Evolutionary conservation across 2,797 vertebrate genomes (phyloP).

Genomic region (Poeciliopsis gracilis): DNA sequence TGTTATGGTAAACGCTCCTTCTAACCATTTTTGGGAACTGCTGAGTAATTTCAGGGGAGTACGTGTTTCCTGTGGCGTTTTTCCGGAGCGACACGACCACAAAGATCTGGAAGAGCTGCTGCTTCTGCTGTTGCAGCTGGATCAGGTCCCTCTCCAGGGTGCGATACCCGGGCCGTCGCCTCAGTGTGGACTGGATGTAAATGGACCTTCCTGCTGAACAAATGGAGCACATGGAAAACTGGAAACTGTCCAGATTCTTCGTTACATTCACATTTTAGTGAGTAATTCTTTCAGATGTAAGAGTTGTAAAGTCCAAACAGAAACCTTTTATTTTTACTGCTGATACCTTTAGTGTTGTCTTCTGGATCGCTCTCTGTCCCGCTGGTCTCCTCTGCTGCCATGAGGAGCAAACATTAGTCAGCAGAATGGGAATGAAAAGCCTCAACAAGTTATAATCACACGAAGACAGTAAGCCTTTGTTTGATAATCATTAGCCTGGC

Average conservation of each 20-base stretch:
- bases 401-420: slow-evolving; percentile 41
- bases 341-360: slow-evolving; percentile 87
- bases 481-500: slow-evolving; percentile 55
- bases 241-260: background rate
- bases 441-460: slow-evolving; percentile 52
- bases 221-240: slow-evolving; percentile 21
- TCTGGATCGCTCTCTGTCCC: slow-evolving; percentile 96
- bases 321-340: background rate
- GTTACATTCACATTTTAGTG: background rate
- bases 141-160: slow-evolving; percentile 95
- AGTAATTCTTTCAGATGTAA: background rate
- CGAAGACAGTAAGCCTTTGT: slow-evolving; percentile 66
- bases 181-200: slow-evolving; percentile 86
- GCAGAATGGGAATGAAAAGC: slow-evolving; percentile 52
- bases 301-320: background rate
- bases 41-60: slow-evolving; percentile 91
- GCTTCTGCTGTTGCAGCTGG: slow-evolving; percentile 94
- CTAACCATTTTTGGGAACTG: slow-evolving; percentile 95
- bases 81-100: slow-evolving; percentile 96
- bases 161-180: slow-evolving; percentile 89
- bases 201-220: slow-evolving; percentile 77
- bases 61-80: slow-evolving; percentile 80
- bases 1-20: slow-evolving; percentile 1
- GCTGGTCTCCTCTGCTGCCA: slow-evolving; percentile 89
- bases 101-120: slow-evolving; percentile 95